Conservation (phyloP, 1,140 invertebrate species). For the Drosophila sproati region DNA sequence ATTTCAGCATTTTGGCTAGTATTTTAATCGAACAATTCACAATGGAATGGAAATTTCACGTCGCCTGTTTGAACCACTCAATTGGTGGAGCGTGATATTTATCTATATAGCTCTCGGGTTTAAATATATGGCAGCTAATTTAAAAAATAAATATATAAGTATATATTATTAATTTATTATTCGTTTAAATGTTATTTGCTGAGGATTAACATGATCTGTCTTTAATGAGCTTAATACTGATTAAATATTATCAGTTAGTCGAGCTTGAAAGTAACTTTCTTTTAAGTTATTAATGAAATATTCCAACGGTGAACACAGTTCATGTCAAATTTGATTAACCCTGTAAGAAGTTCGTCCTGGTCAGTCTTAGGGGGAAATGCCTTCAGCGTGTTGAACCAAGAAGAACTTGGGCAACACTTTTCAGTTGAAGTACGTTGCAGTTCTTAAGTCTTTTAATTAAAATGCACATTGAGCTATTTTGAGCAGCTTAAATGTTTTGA, state of each 20-base stretch:
- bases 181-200: too few species aligned
- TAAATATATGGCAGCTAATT: too few species aligned
- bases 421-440: slow-evolving; percentile 27
- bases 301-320: background rate
- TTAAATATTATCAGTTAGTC: background rate
- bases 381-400: background rate
- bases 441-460: slow-evolving; percentile 66
- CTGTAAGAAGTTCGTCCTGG: slow-evolving; percentile 2
- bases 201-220: background rate
- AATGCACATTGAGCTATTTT: slow-evolving; percentile 64
- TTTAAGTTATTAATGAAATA: background rate
- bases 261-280: background rate
- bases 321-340: background rate
- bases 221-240: background rate
- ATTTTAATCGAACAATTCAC: background rate
- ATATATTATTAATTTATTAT: background rate
- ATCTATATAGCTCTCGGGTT: too few species aligned
- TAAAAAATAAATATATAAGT: too few species aligned
- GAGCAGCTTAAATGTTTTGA: slow-evolving; percentile 35
- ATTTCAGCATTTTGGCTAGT: background rate
- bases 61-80: too few species aligned
- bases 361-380: slow-evolving; percentile 5
- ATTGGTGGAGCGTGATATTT: too few species aligned
- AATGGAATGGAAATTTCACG: background rate
- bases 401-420: slow-evolving; percentile 23